Conservation (phyloP, 1,140 invertebrate genomes). For the Eumeta japonica region DNA sequence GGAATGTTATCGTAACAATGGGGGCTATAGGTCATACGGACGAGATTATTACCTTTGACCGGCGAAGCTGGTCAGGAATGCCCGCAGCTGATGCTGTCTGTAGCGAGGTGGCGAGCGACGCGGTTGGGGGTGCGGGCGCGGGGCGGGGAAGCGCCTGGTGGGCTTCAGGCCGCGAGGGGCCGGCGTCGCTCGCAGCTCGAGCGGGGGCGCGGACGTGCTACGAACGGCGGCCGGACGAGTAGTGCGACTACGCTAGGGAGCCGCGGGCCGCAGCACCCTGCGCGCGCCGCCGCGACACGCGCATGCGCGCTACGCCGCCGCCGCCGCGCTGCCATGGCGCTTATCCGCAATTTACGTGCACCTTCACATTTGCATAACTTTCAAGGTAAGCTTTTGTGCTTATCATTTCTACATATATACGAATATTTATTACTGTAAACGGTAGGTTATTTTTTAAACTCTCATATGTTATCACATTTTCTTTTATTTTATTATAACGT, state of each 20-base stretch:
- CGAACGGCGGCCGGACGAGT: constrained; percentile 47
- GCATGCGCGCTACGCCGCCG: constrained; percentile 16
- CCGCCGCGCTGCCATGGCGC: constrained; percentile 12
- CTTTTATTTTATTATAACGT: no score
- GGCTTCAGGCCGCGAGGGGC: constrained; percentile 48
- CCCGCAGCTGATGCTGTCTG: no score
- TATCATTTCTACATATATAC: no score
- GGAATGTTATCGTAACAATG: no score
- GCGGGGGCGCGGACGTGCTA: constrained; percentile 36
- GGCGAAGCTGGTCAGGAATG: no score
- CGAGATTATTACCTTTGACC: constrained; percentile 2
- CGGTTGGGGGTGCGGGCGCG: no score
- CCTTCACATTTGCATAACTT: constrained; percentile 19
- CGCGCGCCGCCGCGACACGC: constrained; percentile 29
- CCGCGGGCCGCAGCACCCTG: constrained; percentile 20
- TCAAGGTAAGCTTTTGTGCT: constrained; percentile 19
- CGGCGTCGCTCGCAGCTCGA: constrained; percentile 44
- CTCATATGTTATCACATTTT: no score
- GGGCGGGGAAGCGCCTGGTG: constrained; percentile 46
- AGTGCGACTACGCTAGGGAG: constrained; percentile 9
- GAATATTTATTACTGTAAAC: no score
- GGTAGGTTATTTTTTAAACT: no score
- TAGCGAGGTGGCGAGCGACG: no score
- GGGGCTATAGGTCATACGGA: no score
- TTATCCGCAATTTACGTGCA: constrained; percentile 12